Percentiles rank a stretch among this genome's conserved stretches.
Evolutionary conservation across 2,888 invertebrate genomes (phyloP).

Genomic region (Heliconius ethilla): DNA sequence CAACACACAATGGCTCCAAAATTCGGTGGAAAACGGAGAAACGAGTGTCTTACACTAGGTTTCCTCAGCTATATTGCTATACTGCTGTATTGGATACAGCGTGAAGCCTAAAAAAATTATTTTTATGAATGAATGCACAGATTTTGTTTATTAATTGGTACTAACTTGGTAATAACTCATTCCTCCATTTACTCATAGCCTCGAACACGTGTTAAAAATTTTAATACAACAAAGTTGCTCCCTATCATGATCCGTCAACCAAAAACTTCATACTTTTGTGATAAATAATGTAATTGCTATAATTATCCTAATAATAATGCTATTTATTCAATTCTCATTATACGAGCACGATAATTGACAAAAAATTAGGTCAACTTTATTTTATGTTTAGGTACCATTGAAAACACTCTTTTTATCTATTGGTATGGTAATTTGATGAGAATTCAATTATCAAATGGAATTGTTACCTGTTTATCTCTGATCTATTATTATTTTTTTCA

Average conservation of each 20-base stretch:
- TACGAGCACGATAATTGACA: conserved; percentile 30
- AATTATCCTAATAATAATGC: conserved; percentile 13
- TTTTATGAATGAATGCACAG: too few species aligned
- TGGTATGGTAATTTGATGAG: neutral
- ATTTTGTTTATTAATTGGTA: too few species aligned
- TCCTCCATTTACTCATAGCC: neutral
- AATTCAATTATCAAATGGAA: neutral
- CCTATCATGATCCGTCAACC: neutral
- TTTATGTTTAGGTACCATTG: neutral
- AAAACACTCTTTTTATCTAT: conserved; percentile 7
- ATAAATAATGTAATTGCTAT: conserved; percentile 9
- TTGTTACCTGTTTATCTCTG: neutral
- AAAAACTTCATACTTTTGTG: neutral
- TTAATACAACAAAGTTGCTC: neutral
- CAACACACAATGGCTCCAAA: too few species aligned
- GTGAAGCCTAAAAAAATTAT: too few species aligned
- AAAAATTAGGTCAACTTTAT: conserved; percentile 31
- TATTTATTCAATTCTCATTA: conserved; percentile 21
- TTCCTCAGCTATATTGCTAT: too few species aligned
- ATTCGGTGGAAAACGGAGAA: too few species aligned
- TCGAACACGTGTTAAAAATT: neutral
- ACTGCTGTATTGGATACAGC: too few species aligned
- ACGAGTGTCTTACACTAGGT: too few species aligned
- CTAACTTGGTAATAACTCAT: too few species aligned
- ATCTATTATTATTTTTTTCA: neutral